Evolutionary conservation across 2,113 vertebrate genomes (phyloP).

Genomic region (Myotis davidii): DNA sequence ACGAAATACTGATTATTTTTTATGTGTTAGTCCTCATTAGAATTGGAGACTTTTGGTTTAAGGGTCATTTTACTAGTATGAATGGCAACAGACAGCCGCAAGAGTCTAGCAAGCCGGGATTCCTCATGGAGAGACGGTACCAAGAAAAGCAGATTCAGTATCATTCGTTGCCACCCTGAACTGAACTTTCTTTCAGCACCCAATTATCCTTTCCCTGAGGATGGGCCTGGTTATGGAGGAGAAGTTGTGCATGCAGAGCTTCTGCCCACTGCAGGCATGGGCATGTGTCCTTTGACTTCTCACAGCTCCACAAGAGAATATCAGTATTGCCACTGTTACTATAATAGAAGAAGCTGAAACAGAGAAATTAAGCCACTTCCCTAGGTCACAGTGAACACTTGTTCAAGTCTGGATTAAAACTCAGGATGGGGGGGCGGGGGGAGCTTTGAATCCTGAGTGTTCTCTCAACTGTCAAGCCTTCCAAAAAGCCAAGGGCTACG

Average conservation of each 20-base stretch:
- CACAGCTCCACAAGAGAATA: background rate
- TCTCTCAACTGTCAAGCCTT: background rate
- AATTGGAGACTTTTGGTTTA: background rate
- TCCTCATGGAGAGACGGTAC: fast-evolving
- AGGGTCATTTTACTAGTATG: background rate
- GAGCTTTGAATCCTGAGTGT: background rate
- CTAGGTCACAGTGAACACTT: background rate
- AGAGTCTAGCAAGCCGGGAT: background rate
- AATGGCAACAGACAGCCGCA: background rate
- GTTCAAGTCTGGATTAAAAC: background rate
- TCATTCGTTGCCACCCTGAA: background rate
- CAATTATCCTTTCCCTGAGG: background rate
- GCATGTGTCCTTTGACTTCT: background rate
- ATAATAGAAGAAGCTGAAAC: fast-evolving
- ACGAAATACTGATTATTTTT: background rate
- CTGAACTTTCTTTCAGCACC: background rate
- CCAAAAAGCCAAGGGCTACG: background rate
- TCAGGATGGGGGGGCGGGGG: background rate
- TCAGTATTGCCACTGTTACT: background rate
- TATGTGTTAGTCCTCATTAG: background rate
- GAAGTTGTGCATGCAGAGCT: background rate
- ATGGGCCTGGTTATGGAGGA: background rate
- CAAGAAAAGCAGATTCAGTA: background rate
- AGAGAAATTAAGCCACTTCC: background rate
- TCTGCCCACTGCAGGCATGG: background rate